Evolutionary conservation across 1,140 invertebrate genomes (phyloP).

Genomic region (Cydia fagiglandana): DNA sequence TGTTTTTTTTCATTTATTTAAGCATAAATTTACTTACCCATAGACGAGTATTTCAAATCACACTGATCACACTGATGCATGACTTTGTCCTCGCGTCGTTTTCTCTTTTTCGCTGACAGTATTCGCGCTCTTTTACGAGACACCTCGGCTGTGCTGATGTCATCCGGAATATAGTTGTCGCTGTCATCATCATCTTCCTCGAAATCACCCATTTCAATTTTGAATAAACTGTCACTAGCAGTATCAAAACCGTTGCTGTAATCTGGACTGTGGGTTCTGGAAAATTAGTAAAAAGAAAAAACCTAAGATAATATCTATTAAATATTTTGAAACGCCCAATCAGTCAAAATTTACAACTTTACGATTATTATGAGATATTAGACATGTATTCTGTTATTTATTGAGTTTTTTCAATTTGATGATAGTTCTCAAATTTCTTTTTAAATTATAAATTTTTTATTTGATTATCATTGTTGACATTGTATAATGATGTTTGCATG

Average conservation of each 20-base stretch:
- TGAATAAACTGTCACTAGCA: conserved; percentile 43
- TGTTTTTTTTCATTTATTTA: background rate
- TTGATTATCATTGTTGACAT: too few species aligned
- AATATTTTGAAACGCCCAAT: too few species aligned
- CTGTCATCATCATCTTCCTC: conserved; percentile 51
- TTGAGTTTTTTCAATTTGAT: too few species aligned
- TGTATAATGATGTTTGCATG: too few species aligned
- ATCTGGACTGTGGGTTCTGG: conserved; percentile 53
- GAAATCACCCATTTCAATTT: conserved; percentile 51
- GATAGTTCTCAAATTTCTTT: too few species aligned
- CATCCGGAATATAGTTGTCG: conserved; percentile 49
- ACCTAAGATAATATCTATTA: too few species aligned
- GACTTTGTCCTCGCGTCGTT: conserved; percentile 49
- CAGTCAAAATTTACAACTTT: too few species aligned
- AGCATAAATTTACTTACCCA: conserved; percentile 45
- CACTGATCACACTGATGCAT: conserved; percentile 68
- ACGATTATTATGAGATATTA: too few species aligned
- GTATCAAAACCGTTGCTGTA: conserved; percentile 46
- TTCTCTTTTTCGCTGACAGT: conserved; percentile 46
- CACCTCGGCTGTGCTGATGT: conserved; percentile 4
- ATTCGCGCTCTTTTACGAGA: conserved; percentile 39
- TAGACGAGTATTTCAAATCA: conserved; percentile 63
- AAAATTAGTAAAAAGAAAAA: conserved; percentile 23
- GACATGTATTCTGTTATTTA: too few species aligned
- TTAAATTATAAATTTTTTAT: too few species aligned